Evolutionary conservation across 2,888 invertebrate genomes (phyloP), one percentile per base, ranked within the genome.

Genomic region (Dastarcus helophoroides): DNA sequence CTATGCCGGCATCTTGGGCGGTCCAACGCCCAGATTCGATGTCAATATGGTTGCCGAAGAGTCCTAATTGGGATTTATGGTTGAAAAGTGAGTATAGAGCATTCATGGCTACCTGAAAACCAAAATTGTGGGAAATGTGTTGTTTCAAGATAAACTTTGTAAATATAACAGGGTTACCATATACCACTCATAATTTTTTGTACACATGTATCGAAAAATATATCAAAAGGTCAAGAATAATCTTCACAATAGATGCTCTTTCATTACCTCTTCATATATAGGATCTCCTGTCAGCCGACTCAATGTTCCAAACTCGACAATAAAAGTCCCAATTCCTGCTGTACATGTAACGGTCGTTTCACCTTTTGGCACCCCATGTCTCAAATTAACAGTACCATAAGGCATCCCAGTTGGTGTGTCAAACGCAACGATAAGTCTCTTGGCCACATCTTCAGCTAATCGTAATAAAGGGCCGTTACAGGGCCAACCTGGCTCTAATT

Each of bases 271-370:
- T 68, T 98, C 95, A 67, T 91, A 98, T 16, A 93, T 65, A 0
- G 90, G 83, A 64, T 91, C 86, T 3, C 94, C 95, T 4, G 95
- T 95, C 1, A 97, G 70, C 36, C 91, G 70, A 46, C 90, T 90
- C 4, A 97, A 65, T 0, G 95, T 79, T 1, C 93, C 95, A 67
- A 98, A 97, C 62, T 98, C 98, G 9, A 99, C 68, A 21, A 98
- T 76, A 58, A 89, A 97, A 2, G 98, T 98, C 1, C 95, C 95
- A 22, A 97, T 89, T 2, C 97, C 94, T 8, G 98, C 98, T 0
- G 97, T 95, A 55, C 97, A 97, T 0, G 97, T 98, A 1, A 98
- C 76, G 19, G 90, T 80, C 0, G 98, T 98, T 64, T 99, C 98
- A 5, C 86, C 89, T 16, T 73, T 71, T 0, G 97, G 97, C 1